Percentiles rank a stretch among this genome's conserved stretches.
These are phyloP conservation scores for Thamnophis elegans DNA, from an alignment of 2,797 vertebrate genomes.

Conservation along the genomic window DNA sequence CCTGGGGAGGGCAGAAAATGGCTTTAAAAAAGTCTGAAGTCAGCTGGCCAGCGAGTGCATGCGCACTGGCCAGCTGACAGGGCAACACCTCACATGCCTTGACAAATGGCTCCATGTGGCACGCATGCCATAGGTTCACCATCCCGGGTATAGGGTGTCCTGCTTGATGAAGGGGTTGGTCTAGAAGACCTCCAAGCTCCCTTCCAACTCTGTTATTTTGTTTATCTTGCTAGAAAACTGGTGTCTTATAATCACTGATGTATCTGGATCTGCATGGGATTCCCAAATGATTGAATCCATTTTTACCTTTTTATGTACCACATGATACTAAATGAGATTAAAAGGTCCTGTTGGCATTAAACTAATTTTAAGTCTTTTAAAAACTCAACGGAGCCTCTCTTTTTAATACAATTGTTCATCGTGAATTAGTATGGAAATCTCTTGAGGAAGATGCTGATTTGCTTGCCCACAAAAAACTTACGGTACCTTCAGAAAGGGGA, in stretches of 20 bases:
- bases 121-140: no score
- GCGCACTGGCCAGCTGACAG: no score
- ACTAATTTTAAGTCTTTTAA: neutral
- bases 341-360: neutral
- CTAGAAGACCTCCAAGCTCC: neutral
- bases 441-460: neutral
- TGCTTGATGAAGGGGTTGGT: neutral
- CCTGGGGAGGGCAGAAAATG: no score
- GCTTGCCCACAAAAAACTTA: neutral
- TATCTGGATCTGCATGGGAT: neutral
- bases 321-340: neutral
- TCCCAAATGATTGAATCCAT: neutral
- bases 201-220: neutral
- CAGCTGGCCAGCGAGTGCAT: no score
- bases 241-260: neutral
- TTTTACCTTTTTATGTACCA: neutral
- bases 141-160: neutral
- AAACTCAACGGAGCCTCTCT: neutral
- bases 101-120: no score
- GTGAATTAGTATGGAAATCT: neutral
- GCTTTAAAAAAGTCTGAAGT: no score
- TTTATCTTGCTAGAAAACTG: neutral
- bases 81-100: no score
- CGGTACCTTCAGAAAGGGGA: neutral
- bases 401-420: neutral